Evolutionary conservation across 2,797 vertebrate genomes (phyloP).

Genomic region (Platyrinchus mystaceus): DNA sequence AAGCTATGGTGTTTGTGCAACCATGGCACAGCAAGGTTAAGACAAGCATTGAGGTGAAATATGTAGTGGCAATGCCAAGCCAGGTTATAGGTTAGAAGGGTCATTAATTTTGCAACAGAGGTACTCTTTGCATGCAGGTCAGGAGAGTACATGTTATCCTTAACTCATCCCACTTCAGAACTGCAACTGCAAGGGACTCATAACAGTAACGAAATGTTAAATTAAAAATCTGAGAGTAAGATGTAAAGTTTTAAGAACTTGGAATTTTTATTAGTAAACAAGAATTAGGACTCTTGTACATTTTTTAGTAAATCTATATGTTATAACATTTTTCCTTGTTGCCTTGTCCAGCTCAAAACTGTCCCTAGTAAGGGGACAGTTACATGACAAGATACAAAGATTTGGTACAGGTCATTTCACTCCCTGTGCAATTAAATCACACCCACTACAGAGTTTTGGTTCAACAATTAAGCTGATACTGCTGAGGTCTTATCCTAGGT

Average conservation of each 20-base stretch:
- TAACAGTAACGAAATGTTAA: neutral
- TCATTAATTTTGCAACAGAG: constrained; percentile 16
- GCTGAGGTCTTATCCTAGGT: neutral
- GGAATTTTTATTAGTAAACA: neutral
- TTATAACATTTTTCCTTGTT: neutral
- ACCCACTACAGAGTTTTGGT: neutral
- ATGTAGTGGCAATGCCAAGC: neutral
- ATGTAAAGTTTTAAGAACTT: neutral
- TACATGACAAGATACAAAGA: neutral
- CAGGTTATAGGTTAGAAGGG: neutral
- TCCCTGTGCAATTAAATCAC: neutral
- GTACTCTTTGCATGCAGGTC: neutral
- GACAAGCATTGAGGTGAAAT: neutral
- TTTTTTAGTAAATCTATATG: neutral
- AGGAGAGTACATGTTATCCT: neutral
- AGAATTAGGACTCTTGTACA: neutral
- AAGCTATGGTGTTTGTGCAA: neutral
- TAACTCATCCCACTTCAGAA: neutral
- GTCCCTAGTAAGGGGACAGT: neutral
- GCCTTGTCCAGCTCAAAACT: neutral
- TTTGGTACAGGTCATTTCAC: neutral
- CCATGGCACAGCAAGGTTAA: neutral
- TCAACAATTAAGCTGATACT: neutral
- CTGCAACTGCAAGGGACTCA: neutral
- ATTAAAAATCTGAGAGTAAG: neutral